These are phyloP conservation scores for Chymomyza amoena DNA, from an alignment of 2,888 invertebrate genomes.

Conservation along the genomic window DNA sequence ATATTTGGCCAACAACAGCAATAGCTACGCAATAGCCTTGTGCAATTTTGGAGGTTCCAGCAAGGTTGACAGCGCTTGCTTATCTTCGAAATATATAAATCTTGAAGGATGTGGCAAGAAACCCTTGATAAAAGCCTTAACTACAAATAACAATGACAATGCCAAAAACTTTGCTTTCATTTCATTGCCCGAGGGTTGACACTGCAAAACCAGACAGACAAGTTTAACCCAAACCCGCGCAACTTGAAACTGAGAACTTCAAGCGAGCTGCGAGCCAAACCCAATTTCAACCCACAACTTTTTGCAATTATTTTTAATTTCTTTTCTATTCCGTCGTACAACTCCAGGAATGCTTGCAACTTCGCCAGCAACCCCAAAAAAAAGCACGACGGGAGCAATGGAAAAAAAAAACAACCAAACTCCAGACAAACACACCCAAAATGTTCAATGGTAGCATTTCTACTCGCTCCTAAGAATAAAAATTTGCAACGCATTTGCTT, in stretches of 20 bases:
- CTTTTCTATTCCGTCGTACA: slow-evolving; percentile 29
- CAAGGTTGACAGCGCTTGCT: neutral
- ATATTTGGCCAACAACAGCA: slow-evolving; percentile 46
- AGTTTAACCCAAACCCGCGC: neutral
- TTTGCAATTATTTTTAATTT: slow-evolving; percentile 59
- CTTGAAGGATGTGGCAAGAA: neutral
- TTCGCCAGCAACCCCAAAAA: slow-evolving; percentile 51
- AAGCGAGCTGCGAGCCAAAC: too few relatives aligned
- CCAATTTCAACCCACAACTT: slow-evolving; percentile 20
- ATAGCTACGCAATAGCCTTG: slow-evolving; percentile 32
- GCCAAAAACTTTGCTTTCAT: slow-evolving; percentile 40
- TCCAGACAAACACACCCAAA: slow-evolving; percentile 23
- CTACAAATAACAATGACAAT: slow-evolving; percentile 12
- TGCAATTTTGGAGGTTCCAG: neutral
- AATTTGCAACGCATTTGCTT: slow-evolving; percentile 1
- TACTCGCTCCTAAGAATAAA: slow-evolving; percentile 11
- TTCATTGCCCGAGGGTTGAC: slow-evolving; percentile 54
- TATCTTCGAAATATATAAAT: too few relatives aligned
- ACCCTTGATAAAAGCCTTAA: neutral
- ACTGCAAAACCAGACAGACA: slow-evolving; percentile 59
- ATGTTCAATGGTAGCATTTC: neutral
- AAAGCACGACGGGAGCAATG: slow-evolving; percentile 20
- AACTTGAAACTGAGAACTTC: neutral
- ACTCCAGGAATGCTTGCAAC: slow-evolving; percentile 60
- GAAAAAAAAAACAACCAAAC: slow-evolving; percentile 22